phyloP scores from a whole-genome alignment of 2,888 invertebrate species.

The Hirtodrosophila cameraria region DNA sequence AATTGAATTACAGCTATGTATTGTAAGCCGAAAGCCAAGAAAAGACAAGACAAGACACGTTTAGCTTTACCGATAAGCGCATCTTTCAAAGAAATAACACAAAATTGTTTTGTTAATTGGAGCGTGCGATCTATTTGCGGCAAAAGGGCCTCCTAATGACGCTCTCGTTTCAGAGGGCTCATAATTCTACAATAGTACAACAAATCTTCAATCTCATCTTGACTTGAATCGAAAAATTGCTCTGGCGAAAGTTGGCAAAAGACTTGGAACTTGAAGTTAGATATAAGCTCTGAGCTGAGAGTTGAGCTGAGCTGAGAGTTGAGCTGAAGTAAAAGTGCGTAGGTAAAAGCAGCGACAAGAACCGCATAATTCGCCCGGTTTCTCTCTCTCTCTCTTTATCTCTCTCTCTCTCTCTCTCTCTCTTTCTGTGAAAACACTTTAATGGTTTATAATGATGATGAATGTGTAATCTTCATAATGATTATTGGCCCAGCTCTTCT shows the following conservation, averaged over 20 bases:
- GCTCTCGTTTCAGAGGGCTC: slow-evolving; percentile 16
- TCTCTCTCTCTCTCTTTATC: slow-evolving; percentile 3
- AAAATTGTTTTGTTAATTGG: slow-evolving; percentile 55
- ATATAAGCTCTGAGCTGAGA: no score
- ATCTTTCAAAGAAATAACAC: neutral
- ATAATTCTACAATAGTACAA: slow-evolving; percentile 26
- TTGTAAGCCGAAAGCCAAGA: neutral
- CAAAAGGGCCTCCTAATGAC: slow-evolving; percentile 6
- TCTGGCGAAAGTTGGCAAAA: slow-evolving; percentile 64
- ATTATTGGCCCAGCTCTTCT: slow-evolving; percentile 18
- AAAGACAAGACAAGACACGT: slow-evolving; percentile 16
- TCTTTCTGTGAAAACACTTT: slow-evolving; percentile 1
- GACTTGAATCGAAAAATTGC: slow-evolving; percentile 17
- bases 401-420: neutral
- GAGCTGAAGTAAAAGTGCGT: slow-evolving; percentile 66
- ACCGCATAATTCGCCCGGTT: slow-evolving; percentile 32
- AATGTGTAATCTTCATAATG: slow-evolving; percentile 65
- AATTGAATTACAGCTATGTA: slow-evolving; percentile 41
- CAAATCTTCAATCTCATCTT: no score
- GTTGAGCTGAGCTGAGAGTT: no score
- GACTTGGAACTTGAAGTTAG: neutral
- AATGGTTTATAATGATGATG: slow-evolving; percentile 74
- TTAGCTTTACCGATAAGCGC: slow-evolving; percentile 46
- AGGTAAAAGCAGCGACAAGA: slow-evolving; percentile 63
- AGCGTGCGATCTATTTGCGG: slow-evolving; percentile 66